Evolutionary conservation across 2,113 vertebrate genomes (phyloP).

Genomic region (Brachyhypopomus gauderio): DNA sequence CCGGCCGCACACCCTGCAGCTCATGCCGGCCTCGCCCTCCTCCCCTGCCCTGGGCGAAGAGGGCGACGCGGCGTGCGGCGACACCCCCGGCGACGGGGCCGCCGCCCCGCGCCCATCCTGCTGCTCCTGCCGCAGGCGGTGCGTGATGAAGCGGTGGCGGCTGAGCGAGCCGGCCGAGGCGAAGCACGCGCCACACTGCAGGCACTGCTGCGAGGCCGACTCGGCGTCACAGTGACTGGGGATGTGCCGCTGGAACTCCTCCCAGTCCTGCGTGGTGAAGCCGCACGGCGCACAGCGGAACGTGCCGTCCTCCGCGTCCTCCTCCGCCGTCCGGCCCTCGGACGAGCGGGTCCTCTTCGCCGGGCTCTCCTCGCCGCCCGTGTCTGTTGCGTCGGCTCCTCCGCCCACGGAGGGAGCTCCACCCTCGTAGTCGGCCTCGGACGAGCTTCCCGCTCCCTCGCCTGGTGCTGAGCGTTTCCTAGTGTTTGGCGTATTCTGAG

Average conservation of each 20-base stretch:
- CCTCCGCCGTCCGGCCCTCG: conserved; percentile 17
- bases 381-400: conserved; percentile 5
- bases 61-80: conserved; percentile 58
- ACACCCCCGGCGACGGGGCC: conserved; percentile 54
- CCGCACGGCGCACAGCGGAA: conserved; percentile 81
- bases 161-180: conserved; percentile 84
- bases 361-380: conserved; percentile 49
- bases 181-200: conserved; percentile 90
- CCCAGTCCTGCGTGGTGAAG: conserved; percentile 71
- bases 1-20: conserved; percentile 87
- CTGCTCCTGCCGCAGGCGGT: conserved; percentile 79
- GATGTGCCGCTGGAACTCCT: conserved; percentile 76
- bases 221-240: conserved; percentile 78
- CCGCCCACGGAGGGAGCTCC: conserved; percentile 43
- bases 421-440: conserved; percentile 65
- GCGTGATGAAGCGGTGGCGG: conserved; percentile 91
- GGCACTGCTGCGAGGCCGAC: conserved; percentile 82
- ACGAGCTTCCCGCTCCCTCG: conserved; percentile 72
- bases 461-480: conserved; percentile 67
- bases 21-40: conserved; percentile 71
- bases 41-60: conserved; percentile 52
- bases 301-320: conserved; percentile 52
- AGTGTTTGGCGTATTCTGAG: conserved; percentile 62
- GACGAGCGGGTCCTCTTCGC: conserved; percentile 65
- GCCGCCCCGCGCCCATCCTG: conserved; percentile 47